These are phyloP conservation scores for Protula sp. DNA, from an alignment of 2,888 invertebrate species.

Conservation along the genomic window DNA sequence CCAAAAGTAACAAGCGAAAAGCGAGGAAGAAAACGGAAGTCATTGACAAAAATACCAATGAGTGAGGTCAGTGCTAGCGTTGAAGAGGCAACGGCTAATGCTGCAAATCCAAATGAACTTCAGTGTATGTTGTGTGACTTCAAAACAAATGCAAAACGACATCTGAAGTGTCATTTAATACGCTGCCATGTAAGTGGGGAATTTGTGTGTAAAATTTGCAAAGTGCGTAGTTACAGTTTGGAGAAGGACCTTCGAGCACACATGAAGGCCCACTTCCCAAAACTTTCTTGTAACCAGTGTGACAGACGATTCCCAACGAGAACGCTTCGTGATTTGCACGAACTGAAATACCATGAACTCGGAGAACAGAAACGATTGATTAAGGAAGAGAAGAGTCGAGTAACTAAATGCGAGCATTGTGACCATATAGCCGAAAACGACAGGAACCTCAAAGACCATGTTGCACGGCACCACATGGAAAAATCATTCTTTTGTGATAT, in stretches of 20 bases:
- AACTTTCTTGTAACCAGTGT: neutral
- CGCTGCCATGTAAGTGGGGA: neutral
- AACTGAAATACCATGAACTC: neutral
- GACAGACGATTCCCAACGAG: neutral
- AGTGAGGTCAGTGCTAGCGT: no score
- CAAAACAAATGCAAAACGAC: neutral
- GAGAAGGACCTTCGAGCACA: neutral
- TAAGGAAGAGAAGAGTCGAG: neutral
- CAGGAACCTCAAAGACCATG: conserved; percentile 4
- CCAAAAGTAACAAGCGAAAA: no score
- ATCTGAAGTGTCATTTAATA: neutral
- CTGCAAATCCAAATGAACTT: no score
- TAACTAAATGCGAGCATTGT: neutral
- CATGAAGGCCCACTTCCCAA: neutral
- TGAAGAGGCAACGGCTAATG: no score
- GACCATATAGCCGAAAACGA: neutral
- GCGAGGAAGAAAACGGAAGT: no score
- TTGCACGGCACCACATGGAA: conserved; percentile 2
- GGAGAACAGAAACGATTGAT: neutral
- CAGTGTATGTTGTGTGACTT: neutral
- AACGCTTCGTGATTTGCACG: neutral
- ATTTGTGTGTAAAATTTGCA: neutral
- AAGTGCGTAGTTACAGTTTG: neutral
- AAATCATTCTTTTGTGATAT: conserved; percentile 2
- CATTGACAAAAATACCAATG: no score